Evolutionary conservation across 2,113 vertebrate genomes (phyloP).

Genomic region (Apistogramma diplotaenia): DNA sequence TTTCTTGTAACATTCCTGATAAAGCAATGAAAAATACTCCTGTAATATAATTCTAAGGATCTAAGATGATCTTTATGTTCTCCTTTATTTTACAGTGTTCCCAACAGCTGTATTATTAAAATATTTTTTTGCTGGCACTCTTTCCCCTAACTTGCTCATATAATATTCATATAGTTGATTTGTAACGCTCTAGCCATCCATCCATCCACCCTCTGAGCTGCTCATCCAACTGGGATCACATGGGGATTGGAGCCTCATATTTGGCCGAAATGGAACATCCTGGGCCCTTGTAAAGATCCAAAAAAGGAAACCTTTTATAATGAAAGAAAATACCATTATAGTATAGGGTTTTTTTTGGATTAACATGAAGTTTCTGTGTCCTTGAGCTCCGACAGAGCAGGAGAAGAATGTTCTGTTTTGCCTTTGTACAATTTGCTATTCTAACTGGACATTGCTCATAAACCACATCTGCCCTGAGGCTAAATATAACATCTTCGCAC

Average conservation of each 20-base stretch:
- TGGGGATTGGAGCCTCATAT: not conserved
- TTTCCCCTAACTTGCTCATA: not conserved
- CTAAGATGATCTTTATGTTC: no score
- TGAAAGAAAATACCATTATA: not conserved
- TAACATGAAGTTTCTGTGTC: not conserved
- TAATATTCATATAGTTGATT: not conserved
- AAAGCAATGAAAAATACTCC: not conserved
- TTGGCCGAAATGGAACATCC: not conserved
- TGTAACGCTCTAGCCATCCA: not conserved
- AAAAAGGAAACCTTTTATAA: not conserved
- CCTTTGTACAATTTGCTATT: conserved; percentile 7
- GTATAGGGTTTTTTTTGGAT: not conserved
- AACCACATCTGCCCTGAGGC: conserved; percentile 15
- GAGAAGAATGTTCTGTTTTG: conserved; percentile 17
- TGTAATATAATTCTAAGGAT: not conserved
- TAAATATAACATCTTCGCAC: conserved; percentile 18
- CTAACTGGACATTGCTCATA: conserved; percentile 5
- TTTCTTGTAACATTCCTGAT: not conserved
- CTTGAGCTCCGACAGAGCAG: not conserved
- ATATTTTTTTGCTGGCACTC: not conserved
- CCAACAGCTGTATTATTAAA: not conserved
- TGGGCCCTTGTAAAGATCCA: not conserved
- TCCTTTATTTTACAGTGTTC: no score
- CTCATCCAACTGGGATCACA: not conserved
- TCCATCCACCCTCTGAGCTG: not conserved